Percentiles rank a stretch among this genome's conserved stretches.
phyloP scores from a whole-genome alignment of 2,797 vertebrate species.

The Champsocephalus gunnari region DNA sequence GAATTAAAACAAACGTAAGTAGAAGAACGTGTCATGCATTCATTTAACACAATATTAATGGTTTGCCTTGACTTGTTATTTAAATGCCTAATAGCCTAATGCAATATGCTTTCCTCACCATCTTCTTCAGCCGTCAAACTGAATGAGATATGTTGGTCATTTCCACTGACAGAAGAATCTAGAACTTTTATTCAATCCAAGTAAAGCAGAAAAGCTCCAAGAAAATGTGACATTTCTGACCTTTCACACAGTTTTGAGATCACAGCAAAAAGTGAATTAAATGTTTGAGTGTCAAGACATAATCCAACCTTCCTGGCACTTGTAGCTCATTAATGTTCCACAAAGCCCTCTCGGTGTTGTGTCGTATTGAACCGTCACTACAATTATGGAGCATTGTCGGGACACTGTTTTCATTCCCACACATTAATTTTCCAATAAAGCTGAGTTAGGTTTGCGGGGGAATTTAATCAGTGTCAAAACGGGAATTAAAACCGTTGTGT shows the following conservation, averaged over 20 bases:
- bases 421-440: conserved; percentile 77
- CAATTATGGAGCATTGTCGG: conserved; percentile 63
- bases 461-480: conserved; percentile 69
- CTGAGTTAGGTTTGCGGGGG: conserved; percentile 49
- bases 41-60: conserved; percentile 9
- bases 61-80: not conserved
- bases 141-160: not conserved
- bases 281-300: not conserved
- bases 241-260: conserved; percentile 1
- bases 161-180: not conserved
- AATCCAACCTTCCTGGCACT: conserved; percentile 8
- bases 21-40: not conserved
- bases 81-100: conserved; percentile 6
- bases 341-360: conserved; percentile 44
- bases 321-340: conserved; percentile 19
- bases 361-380: conserved; percentile 51
- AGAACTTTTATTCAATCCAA: not conserved
- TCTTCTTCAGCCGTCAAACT: not conserved
- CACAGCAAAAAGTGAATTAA: not conserved
- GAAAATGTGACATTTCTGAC: conserved; percentile 19
- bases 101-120: not conserved
- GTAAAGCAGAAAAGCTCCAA: not conserved
- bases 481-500: conserved; percentile 46
- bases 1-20: not conserved
- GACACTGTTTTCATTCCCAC: conserved; percentile 64